Conservation (phyloP, 2,797 vertebrate genomes). For the Enteromius anoplus region DNA sequence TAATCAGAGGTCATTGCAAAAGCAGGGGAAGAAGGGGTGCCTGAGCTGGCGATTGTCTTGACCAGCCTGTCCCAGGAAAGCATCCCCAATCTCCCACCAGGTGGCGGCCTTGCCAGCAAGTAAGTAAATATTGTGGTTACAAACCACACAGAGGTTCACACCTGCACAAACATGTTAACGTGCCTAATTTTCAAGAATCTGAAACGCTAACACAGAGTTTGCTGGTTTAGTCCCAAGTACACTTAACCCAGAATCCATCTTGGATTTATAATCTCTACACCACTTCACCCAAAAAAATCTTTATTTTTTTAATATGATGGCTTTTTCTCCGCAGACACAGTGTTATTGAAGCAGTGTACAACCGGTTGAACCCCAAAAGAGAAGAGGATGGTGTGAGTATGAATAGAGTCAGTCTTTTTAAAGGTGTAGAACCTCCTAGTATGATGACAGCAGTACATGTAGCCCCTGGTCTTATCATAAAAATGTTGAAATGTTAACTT, state of each 20-base stretch:
- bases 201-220: not conserved
- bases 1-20: slow-evolving; percentile 87
- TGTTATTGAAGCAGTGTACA: slow-evolving; percentile 98
- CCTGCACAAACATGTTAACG: not conserved
- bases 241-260: not conserved
- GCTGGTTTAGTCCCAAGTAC: not conserved
- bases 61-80: slow-evolving; percentile 93
- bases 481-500: slow-evolving; percentile 1
- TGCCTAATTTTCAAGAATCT: not conserved
- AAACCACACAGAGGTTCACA: not conserved
- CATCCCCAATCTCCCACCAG: slow-evolving; percentile 95
- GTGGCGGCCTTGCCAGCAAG: slow-evolving; percentile 98
- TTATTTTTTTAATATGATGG: not conserved
- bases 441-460: slow-evolving; percentile 1
- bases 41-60: slow-evolving; percentile 94
- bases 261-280: not conserved
- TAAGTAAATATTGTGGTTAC: slow-evolving; percentile 72
- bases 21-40: slow-evolving; percentile 90
- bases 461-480: not conserved
- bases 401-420: slow-evolving; percentile 7
- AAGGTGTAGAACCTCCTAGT: not conserved
- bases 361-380: slow-evolving; percentile 94
- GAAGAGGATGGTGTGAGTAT: slow-evolving; percentile 96
- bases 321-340: slow-evolving; percentile 80
- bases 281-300: not conserved